Percentiles rank a stretch among this genome's conserved stretches.
Conservation (phyloP, 2,888 invertebrate genomes). For the Oxytorus armatus region DNA sequence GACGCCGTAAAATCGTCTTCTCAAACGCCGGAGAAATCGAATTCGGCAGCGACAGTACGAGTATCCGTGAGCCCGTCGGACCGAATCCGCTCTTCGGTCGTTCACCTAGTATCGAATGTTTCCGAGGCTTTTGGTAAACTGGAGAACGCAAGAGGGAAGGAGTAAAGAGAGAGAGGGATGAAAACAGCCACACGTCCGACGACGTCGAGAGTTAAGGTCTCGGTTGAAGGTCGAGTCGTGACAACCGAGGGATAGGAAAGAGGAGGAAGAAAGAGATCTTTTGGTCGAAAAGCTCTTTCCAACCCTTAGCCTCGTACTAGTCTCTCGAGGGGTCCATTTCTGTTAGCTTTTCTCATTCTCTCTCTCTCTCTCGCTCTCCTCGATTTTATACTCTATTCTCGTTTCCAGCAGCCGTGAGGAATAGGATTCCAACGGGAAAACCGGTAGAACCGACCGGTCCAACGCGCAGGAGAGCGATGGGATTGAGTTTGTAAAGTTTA, state of each 20-base stretch:
- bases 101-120: constrained; percentile 24
- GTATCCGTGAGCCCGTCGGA: constrained; percentile 37
- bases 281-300: constrained; percentile 45
- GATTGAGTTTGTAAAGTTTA: constrained; percentile 78
- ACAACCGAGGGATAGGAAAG: constrained; percentile 11
- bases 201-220: constrained; percentile 62
- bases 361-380: background rate
- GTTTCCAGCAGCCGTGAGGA: constrained; percentile 53
- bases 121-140: constrained; percentile 20
- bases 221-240: constrained; percentile 58
- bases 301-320: constrained; percentile 3
- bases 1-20: constrained; percentile 24
- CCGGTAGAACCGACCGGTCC: constrained; percentile 63
- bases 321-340: constrained; percentile 52
- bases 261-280: constrained; percentile 25
- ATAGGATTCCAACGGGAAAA: constrained; percentile 63
- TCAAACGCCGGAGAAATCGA: constrained; percentile 53
- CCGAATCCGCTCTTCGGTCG: constrained; percentile 25
- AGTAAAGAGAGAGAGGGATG: constrained; percentile 5
- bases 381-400: background rate
- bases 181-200: constrained; percentile 9
- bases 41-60: constrained; percentile 42
- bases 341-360: constrained; percentile 10
- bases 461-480: constrained; percentile 68
- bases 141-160: constrained; percentile 15